These are phyloP conservation scores for Paramormyrops hopkinsi DNA, from an alignment of 2,797 vertebrate genomes.

Conservation along the genomic window DNA sequence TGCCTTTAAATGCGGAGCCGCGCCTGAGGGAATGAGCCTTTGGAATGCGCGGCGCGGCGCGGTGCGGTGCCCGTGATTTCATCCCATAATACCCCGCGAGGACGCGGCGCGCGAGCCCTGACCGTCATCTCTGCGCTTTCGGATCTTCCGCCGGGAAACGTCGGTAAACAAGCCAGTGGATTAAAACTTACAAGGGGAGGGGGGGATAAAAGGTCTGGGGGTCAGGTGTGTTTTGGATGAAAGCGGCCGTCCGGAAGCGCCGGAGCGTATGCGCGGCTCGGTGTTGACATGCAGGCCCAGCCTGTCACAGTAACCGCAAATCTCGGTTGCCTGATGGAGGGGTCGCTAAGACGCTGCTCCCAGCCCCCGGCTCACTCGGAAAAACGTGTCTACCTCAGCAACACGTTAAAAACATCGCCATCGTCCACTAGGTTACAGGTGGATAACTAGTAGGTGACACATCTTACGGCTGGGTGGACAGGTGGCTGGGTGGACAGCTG, in stretches of 20 bases:
- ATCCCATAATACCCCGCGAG: constrained; percentile 47
- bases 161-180: neutral
- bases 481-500: neutral
- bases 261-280: neutral
- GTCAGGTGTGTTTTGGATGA: constrained; percentile 59
- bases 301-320: constrained; percentile 17
- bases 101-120: neutral
- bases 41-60: constrained; percentile 55
- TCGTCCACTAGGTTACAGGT: neutral
- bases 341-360: neutral
- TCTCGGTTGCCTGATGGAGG: neutral
- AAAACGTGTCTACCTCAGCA: neutral
- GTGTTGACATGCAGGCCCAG: constrained; percentile 24
- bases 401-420: neutral
- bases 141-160: neutral
- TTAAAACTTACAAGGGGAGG: neutral
- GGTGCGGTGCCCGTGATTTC: constrained; percentile 52
- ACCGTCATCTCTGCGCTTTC: neutral
- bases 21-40: constrained; percentile 48
- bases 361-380: neutral
- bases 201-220: neutral
- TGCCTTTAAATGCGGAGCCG: constrained; percentile 61
- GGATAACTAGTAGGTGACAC: neutral
- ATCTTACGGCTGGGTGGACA: neutral
- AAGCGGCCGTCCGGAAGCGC: neutral